Conservation (phyloP, 1,140 invertebrate species). For the Formica selysi region DNA sequence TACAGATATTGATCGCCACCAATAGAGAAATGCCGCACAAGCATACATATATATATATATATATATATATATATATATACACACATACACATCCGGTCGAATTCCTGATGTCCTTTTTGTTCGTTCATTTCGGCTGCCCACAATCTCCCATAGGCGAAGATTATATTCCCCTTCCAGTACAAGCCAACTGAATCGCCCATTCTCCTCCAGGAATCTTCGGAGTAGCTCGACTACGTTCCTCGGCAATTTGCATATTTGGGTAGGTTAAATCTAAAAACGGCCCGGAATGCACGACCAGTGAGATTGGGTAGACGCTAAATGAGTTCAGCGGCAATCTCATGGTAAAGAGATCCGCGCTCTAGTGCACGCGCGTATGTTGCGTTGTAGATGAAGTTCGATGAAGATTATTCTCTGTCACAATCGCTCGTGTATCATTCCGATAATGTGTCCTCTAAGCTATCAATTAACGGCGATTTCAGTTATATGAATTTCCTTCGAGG, state of each 20-base stretch:
- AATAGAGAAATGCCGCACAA: constrained; percentile 13
- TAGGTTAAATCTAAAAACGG: constrained; percentile 78
- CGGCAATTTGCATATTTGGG: constrained; percentile 85
- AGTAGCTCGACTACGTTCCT: constrained; percentile 67
- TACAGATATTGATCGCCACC: constrained; percentile 57
- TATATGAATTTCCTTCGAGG: not conserved
- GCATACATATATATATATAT: not conserved
- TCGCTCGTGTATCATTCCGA: not conserved
- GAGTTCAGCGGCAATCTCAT: constrained; percentile 74
- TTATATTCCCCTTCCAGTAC: constrained; percentile 77
- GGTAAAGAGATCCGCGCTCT: constrained; percentile 61
- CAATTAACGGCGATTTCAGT: not conserved
- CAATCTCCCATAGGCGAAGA: constrained; percentile 84
- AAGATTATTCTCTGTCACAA: not conserved
- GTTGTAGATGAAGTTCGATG: not conserved
- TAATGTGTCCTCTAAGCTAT: not conserved
- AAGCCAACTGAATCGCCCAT: constrained; percentile 71
- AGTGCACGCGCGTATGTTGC: not conserved
- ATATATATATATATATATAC: not conserved
- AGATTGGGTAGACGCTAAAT: constrained; percentile 78
- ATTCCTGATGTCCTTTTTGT: constrained; percentile 76
- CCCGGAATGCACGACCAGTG: constrained; percentile 74
- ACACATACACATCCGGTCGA: constrained; percentile 55
- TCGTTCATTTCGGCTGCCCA: constrained; percentile 82
- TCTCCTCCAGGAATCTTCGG: constrained; percentile 73